Evolutionary conservation across 2,113 vertebrate species (phyloP).

Genomic region (Apteryx mantelli): DNA sequence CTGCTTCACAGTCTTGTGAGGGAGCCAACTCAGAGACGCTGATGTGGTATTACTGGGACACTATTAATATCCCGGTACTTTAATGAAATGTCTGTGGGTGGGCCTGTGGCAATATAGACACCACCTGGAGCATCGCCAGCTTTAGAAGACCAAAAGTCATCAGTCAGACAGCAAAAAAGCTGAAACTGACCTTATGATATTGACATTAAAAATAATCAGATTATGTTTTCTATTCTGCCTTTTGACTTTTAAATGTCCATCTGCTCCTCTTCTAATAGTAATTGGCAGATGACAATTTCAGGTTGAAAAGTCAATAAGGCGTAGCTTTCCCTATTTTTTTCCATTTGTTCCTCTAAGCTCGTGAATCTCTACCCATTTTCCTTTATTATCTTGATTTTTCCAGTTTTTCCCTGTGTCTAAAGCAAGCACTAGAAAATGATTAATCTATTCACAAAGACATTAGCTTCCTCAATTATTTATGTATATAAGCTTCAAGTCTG

Average conservation of each 20-base stretch:
- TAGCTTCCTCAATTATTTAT: not conserved
- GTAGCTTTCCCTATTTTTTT: not conserved
- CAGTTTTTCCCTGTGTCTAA: not conserved
- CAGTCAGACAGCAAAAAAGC: not conserved
- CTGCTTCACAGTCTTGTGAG: not conserved
- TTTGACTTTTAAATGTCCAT: constrained; percentile 40
- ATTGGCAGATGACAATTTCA: not conserved
- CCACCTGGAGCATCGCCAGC: not conserved
- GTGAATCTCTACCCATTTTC: not conserved
- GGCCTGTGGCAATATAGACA: not conserved
- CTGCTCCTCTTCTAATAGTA: not conserved
- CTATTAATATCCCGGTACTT: not conserved
- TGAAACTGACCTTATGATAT: constrained; percentile 22
- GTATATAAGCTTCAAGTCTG: not conserved
- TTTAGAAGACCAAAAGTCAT: not conserved
- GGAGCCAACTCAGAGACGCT: not conserved
- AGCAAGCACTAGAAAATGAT: not conserved
- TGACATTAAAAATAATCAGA: constrained; percentile 14
- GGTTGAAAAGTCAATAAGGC: not conserved
- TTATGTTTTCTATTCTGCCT: not conserved
- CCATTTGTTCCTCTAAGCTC: not conserved
- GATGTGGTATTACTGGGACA: not conserved
- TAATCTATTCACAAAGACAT: not conserved
- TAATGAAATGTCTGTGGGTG: constrained; percentile 7
- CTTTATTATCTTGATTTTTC: not conserved